Conservation (phyloP, 2,113 vertebrate species). For the Leucopsar rothschildi region DNA sequence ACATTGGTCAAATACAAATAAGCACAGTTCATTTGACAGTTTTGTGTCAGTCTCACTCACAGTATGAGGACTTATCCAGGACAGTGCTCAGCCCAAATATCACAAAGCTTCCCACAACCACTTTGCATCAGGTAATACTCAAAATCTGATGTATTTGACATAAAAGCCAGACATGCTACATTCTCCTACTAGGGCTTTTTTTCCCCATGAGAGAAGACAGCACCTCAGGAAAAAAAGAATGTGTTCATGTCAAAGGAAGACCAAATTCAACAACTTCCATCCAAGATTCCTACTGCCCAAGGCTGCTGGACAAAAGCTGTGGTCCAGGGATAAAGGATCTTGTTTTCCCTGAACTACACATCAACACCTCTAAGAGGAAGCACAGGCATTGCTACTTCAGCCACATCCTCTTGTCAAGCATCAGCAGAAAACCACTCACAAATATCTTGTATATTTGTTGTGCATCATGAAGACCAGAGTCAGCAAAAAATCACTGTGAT, state of each 20-base stretch:
- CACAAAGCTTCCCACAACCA: not conserved
- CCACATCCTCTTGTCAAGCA: conserved; percentile 31
- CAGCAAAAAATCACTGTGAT: conserved; percentile 3
- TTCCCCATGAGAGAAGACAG: not conserved
- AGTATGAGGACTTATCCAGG: not conserved
- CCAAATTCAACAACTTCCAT: not conserved
- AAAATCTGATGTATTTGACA: not conserved
- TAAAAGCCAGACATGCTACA: not conserved
- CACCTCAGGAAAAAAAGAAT: not conserved
- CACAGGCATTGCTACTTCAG: not conserved
- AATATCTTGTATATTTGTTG: not conserved
- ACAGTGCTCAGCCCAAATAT: not conserved
- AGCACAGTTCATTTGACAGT: not conserved
- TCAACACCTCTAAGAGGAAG: conserved; percentile 1
- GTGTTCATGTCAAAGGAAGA: not conserved
- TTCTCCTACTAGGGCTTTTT: not conserved
- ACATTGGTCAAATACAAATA: not conserved
- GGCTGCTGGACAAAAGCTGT: not conserved
- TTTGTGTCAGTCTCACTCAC: not conserved
- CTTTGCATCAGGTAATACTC: not conserved
- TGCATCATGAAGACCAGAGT: not conserved
- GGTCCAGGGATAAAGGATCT: not conserved
- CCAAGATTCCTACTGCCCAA: not conserved
- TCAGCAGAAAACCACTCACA: conserved; percentile 31
- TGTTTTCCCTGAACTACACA: not conserved